Percentiles rank a stretch among this genome's conserved stretches.
phyloP scores from a whole-genome alignment of 1,140 invertebrate species.

The Goniozus legneri region DNA sequence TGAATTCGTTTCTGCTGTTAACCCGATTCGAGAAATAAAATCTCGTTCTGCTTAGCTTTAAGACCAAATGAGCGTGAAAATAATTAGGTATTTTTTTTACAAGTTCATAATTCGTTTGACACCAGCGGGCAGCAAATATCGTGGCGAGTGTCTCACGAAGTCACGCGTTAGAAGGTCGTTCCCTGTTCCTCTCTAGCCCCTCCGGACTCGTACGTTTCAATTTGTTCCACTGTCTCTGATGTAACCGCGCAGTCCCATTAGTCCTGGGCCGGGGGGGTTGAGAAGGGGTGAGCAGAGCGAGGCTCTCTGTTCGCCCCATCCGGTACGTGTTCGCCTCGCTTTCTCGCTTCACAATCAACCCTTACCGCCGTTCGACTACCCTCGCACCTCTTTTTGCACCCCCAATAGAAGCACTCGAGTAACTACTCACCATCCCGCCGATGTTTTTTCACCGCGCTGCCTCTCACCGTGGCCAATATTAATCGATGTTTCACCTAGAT shows the following conservation, averaged over 20 bases:
- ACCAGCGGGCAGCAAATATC: conserved; percentile 25
- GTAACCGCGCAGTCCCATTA: conserved; percentile 51
- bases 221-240: conserved; percentile 49
- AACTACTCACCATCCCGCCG: conserved; percentile 8
- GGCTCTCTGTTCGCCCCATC: conserved; percentile 22
- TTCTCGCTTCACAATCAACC: conserved; percentile 47
- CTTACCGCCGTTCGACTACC: conserved; percentile 24
- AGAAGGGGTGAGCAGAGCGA: conserved; percentile 29
- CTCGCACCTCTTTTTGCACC: conserved; percentile 15
- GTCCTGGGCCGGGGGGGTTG: too few relatives aligned
- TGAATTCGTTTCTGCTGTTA: background rate
- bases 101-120: too few relatives aligned
- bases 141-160: conserved; percentile 14
- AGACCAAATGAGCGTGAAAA: background rate
- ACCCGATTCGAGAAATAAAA: background rate
- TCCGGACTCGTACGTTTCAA: conserved; percentile 50
- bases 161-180: conserved; percentile 38
- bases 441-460: too few relatives aligned
- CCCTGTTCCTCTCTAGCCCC: conserved; percentile 24
- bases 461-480: too few relatives aligned
- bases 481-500: too few relatives aligned
- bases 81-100: conserved; percentile 18
- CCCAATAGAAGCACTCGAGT: conserved; percentile 22
- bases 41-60: background rate
- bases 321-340: conserved; percentile 8